Conservation (phyloP, 2,888 invertebrate species). For the Eutolmus rufibarbis region DNA sequence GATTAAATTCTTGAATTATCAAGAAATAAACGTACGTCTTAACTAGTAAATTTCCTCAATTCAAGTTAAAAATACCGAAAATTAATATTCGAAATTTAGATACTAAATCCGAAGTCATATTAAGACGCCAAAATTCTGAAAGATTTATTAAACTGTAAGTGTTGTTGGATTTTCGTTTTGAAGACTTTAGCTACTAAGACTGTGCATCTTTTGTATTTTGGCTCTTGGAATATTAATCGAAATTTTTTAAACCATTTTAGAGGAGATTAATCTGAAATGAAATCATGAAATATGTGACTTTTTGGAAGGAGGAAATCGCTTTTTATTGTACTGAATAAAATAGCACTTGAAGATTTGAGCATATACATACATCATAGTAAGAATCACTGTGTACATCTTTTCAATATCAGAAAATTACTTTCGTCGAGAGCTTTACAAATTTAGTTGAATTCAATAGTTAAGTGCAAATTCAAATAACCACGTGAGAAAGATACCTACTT, state of each 20-base stretch:
- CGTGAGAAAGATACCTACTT: not conserved
- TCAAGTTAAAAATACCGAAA: too few species aligned
- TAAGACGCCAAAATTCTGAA: too few species aligned
- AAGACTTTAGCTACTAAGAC: too few species aligned
- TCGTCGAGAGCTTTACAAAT: not conserved
- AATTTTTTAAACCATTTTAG: not conserved
- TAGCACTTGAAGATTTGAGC: not conserved
- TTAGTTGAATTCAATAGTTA: not conserved
- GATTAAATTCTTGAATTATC: not conserved
- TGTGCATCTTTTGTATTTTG: not conserved
- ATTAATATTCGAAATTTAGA: too few species aligned
- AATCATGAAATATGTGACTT: not conserved
- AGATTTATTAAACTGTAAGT: too few species aligned
- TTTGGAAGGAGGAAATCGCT: not conserved
- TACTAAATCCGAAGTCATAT: too few species aligned
- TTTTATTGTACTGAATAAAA: not conserved
- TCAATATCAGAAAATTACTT: not conserved
- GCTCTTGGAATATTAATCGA: too few species aligned
- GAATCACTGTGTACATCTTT: not conserved
- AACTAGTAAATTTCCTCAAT: not conserved
- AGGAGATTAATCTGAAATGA: not conserved
- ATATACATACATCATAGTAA: not conserved
- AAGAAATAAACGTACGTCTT: not conserved
- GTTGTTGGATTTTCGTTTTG: too few species aligned
- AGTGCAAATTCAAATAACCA: not conserved